Evolutionary conservation across 2,797 vertebrate species (phyloP).

Genomic region (Lagorchestes hirsutus): DNA sequence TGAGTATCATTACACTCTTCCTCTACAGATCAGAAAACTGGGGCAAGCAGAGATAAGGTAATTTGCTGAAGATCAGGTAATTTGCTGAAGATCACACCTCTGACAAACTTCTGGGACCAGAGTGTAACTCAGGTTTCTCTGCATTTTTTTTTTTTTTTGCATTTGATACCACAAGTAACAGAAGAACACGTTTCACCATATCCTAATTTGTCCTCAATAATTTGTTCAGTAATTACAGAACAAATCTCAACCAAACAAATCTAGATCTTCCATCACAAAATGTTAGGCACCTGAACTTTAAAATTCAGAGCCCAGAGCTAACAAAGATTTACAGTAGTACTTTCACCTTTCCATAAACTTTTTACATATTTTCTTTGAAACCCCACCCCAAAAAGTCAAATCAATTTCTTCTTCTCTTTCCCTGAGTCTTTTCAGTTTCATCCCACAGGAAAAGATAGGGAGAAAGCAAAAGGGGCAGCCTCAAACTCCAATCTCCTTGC

Average conservation of each 20-base stretch:
- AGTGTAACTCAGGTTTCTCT: too few relatives aligned
- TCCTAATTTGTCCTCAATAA: too few relatives aligned
- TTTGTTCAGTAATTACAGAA: too few relatives aligned
- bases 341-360: background rate
- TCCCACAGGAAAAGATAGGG: background rate
- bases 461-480: background rate
- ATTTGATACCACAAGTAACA: too few relatives aligned
- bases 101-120: too few relatives aligned
- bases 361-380: background rate
- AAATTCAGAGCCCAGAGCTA: background rate
- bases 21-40: too few relatives aligned
- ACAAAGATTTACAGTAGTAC: background rate
- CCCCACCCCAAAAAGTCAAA: background rate
- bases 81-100: too few relatives aligned
- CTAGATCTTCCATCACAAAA: background rate
- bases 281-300: background rate
- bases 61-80: too few relatives aligned
- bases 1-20: too few relatives aligned
- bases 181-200: too few relatives aligned
- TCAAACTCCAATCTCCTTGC: background rate
- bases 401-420: background rate
- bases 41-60: too few relatives aligned
- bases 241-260: background rate
- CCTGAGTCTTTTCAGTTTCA: background rate
- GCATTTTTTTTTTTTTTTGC: too few relatives aligned